Conservation (phyloP, 2,113 vertebrate species). For the Callipepla californica region DNA sequence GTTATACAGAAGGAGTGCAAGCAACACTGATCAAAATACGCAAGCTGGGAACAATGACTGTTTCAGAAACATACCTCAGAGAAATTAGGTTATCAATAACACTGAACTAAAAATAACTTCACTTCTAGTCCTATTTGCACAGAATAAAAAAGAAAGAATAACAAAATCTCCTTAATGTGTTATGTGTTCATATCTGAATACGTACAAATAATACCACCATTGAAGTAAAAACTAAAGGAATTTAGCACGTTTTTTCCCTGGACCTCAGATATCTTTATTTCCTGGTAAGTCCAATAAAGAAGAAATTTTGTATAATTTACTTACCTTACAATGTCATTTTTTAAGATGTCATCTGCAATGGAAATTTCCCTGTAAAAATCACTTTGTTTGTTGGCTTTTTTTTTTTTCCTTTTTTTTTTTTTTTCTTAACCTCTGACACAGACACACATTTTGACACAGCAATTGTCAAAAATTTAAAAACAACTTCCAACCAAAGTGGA, state of each 20-base stretch:
- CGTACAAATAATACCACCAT: not conserved
- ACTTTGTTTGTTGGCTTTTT: too few relatives aligned
- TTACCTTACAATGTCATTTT: not conserved
- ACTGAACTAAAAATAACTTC: not conserved
- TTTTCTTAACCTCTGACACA: not conserved
- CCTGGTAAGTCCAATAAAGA: not conserved
- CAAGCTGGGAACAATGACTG: not conserved
- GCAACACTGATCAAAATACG: not conserved
- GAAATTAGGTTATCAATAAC: not conserved
- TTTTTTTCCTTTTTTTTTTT: too few relatives aligned
- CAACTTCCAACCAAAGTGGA: not conserved
- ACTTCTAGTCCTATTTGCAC: not conserved
- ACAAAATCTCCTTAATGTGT: not conserved
- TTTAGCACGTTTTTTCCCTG: not conserved
- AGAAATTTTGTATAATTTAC: not conserved
- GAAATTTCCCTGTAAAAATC: not conserved
- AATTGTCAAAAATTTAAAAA: not conserved
- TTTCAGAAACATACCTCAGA: not conserved
- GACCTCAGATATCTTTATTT: not conserved
- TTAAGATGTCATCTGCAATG: not conserved
- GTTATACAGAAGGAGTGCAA: slow-evolving; percentile 63
- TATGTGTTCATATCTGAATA: not conserved
- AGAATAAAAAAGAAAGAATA: not conserved
- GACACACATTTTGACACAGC: not conserved
- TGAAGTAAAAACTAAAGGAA: not conserved